Conservation (phyloP, 2,113 vertebrate genomes). For the Laticauda colubrina region DNA sequence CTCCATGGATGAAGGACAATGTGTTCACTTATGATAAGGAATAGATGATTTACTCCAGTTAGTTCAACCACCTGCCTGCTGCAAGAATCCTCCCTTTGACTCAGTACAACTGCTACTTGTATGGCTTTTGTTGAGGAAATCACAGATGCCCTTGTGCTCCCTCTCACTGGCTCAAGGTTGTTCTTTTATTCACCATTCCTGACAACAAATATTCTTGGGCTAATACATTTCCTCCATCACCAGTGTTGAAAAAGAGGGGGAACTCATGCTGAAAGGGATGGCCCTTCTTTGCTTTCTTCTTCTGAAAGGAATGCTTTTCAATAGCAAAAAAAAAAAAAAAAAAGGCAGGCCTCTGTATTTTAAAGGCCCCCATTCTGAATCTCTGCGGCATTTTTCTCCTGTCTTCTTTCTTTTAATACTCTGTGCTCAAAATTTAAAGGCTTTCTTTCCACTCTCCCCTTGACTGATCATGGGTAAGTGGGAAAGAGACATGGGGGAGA, state of each 20-base stretch:
- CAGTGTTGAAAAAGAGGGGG: constrained; percentile 9
- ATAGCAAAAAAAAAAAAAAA: neutral
- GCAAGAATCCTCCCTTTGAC: neutral
- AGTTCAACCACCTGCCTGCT: constrained; percentile 3
- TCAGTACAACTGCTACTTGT: neutral
- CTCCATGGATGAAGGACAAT: neutral
- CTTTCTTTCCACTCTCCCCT: constrained; percentile 45
- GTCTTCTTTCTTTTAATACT: constrained; percentile 12
- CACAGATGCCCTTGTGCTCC: constrained; percentile 3
- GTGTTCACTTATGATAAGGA: neutral
- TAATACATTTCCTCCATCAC: constrained; percentile 27
- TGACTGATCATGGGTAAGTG: constrained; percentile 43
- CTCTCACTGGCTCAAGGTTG: constrained; percentile 14
- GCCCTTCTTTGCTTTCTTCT: constrained; percentile 4
- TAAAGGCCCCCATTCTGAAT: neutral
- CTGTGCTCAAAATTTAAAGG: constrained; percentile 48
- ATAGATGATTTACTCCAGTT: neutral
- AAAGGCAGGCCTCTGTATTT: neutral
- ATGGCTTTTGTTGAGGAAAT: constrained; percentile 1
- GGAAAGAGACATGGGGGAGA: constrained; percentile 6
- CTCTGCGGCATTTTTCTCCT: neutral
- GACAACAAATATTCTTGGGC: constrained; percentile 12
- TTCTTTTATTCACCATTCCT: constrained; percentile 4
- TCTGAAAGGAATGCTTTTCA: constrained; percentile 19
- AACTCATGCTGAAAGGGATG: neutral